Evolutionary conservation across 1,140 invertebrate species (phyloP), one percentile per base, ranked within the genome.

Genomic region (Antheraea pernyi): DNA sequence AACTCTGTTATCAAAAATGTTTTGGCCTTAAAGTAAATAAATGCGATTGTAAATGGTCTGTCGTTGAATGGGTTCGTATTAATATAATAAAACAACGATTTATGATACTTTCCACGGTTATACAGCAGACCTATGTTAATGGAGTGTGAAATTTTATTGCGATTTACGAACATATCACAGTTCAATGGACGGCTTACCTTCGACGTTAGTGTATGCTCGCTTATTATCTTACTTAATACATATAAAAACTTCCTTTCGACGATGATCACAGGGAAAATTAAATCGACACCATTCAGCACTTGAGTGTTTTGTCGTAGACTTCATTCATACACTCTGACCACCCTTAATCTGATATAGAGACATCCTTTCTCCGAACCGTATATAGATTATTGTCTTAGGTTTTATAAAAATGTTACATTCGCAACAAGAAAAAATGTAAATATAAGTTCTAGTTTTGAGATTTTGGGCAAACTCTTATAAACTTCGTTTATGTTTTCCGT

Each of bases 21-120:
- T 53, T 53, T 53, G 46, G 16, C 46, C 11, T 13, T 53, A 53
- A 53, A 53, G 16, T 42, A 42, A 42, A 42, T 42, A 53, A 13
- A 53, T 16, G 46, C 7, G 46, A n/a, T 53, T 53, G 13, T 53
- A 53, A 53, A 53, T 53, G 46, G 46, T 53, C 46, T 53, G 46
- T n/a, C 16, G 46, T 53, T 53, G 46, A 53, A 13, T 13, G 16
- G 9, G 5, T 1, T n/a, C 46, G 11, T 53, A 53, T 53, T 53
- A 53, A 53, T 53, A 53, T 53, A 53, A 53, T 16, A 53, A 53
- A 53, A 53, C 16, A 53, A n/a, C 46, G 16, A 53, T 53, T 53
- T 53, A 53, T 53, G 16, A 13, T 13, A 53, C 16, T 53, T 53
- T 53, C 46, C 46, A 53, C 46, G 9, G 46, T 53, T 53, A 53